These are phyloP conservation scores for Nephotettix cincticeps DNA, from an alignment of 1,140 invertebrate species.

Conservation along the genomic window DNA sequence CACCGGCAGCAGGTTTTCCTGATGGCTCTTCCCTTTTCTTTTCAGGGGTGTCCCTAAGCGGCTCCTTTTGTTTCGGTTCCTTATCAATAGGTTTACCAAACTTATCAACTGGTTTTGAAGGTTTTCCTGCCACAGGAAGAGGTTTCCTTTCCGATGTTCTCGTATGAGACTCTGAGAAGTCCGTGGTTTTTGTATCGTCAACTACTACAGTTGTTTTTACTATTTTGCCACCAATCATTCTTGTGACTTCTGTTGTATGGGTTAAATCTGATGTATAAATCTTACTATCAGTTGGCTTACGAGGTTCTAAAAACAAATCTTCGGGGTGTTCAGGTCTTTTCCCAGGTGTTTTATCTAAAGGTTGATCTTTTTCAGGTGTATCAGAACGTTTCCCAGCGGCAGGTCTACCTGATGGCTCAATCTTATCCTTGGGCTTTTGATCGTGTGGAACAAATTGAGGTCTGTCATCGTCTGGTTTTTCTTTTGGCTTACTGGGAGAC, in stretches of 20 bases:
- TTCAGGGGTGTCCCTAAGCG: background rate
- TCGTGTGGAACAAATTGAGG: background rate
- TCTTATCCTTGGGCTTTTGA: background rate
- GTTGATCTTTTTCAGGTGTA: background rate
- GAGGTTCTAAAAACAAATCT: constrained; percentile 19
- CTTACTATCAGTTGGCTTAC: background rate
- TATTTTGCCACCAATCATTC: constrained; percentile 37
- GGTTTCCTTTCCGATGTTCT: background rate
- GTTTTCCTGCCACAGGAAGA: constrained; percentile 17
- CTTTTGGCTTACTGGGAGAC: constrained; percentile 4
- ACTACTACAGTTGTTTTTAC: constrained; percentile 14
- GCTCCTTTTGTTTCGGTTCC: background rate
- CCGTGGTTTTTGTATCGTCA: background rate
- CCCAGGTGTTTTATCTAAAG: background rate
- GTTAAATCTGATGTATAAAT: background rate
- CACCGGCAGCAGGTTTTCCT: background rate
- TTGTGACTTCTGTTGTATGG: constrained; percentile 25
- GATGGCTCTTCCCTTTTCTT: background rate
- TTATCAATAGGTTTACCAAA: background rate
- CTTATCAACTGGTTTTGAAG: constrained; percentile 4
- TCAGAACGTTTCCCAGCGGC: background rate
- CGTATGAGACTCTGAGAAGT: background rate
- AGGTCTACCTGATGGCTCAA: background rate
- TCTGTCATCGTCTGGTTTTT: background rate
- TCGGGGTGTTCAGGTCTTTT: background rate